Evolutionary conservation across 2,113 vertebrate genomes (phyloP).

Genomic region (Scartelaos histophorus): DNA sequence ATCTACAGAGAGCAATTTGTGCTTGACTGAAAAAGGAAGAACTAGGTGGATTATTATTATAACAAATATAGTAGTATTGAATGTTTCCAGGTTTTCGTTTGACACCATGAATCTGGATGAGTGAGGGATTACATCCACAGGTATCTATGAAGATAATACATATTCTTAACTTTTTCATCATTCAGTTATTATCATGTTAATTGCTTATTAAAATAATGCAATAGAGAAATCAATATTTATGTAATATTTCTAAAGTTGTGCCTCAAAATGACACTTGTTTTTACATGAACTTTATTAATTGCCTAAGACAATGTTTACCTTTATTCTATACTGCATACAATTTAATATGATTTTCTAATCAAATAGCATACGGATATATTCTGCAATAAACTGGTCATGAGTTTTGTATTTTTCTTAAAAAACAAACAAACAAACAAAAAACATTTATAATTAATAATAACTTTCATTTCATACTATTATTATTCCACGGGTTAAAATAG

Average conservation of each 20-base stretch:
- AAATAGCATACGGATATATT: conserved; percentile 29
- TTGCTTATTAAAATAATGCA: conserved; percentile 16
- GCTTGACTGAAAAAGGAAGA: conserved; percentile 11
- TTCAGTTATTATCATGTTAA: background rate
- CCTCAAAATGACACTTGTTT: conserved; percentile 51
- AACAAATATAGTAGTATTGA: background rate
- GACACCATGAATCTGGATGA: background rate
- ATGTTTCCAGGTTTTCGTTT: background rate
- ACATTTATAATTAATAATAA: too few species aligned
- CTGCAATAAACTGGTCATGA: background rate
- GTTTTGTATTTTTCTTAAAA: conserved; percentile 42
- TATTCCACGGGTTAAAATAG: conserved; percentile 32
- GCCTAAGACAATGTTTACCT: conserved; percentile 49
- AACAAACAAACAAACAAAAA: background rate
- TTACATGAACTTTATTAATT: conserved; percentile 36
- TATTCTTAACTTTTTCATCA: background rate
- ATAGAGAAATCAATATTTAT: conserved; percentile 28
- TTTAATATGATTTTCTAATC: conserved; percentile 67
- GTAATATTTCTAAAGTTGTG: conserved; percentile 52
- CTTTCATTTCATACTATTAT: conserved; percentile 35
- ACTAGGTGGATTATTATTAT: conserved; percentile 41
- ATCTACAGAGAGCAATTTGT: conserved; percentile 44
- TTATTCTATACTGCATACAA: conserved; percentile 65
- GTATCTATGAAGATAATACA: conserved; percentile 29
- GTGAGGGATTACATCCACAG: background rate